A percentile compares a stretch with the other conserved stretches of the same genome.
Conservation (phyloP, 2,888 invertebrate species). For the Cryptocephalus moraei region DNA sequence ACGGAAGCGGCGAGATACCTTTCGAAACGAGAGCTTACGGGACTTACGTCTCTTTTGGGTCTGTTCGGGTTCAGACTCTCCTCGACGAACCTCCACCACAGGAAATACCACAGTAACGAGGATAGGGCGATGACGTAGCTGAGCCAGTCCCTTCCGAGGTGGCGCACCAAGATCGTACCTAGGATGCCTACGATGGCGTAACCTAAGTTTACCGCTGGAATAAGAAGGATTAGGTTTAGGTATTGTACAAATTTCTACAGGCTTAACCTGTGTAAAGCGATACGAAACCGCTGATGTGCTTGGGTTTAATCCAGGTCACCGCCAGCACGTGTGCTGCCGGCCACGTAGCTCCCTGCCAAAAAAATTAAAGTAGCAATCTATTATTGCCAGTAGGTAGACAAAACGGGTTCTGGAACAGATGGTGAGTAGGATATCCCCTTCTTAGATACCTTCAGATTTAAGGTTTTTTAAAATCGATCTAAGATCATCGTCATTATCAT, state of each 20-base stretch:
- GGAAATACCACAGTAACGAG: constrained; percentile 44
- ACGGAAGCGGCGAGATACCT: background rate
- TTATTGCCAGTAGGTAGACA: too few relatives aligned
- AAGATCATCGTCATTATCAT: too few relatives aligned
- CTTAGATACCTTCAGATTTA: too few relatives aligned
- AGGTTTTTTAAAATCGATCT: too few relatives aligned
- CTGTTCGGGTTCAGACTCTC: constrained; percentile 41
- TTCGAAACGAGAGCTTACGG: background rate
- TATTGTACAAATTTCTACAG: background rate
- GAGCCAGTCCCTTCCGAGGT: constrained; percentile 43
- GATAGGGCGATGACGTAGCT: constrained; percentile 42
- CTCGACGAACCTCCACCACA: constrained; percentile 47
- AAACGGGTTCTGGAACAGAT: too few relatives aligned
- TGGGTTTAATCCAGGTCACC: constrained; percentile 48
- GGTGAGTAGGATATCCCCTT: too few relatives aligned
- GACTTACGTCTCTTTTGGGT: constrained; percentile 35
- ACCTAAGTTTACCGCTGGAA: constrained; percentile 45
- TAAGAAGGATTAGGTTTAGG: background rate
- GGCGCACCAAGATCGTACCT: constrained; percentile 43
- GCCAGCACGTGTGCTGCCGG: constrained; percentile 50
- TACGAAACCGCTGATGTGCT: constrained; percentile 45
- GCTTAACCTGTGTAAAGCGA: constrained; percentile 44
- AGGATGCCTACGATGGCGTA: constrained; percentile 46
- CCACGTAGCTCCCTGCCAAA: constrained; percentile 45
- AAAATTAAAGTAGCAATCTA: background rate